Percentiles rank a stretch among this genome's conserved stretches.
phyloP scores from a whole-genome alignment of 2,797 vertebrate species.

The Vipera ursinii region DNA sequence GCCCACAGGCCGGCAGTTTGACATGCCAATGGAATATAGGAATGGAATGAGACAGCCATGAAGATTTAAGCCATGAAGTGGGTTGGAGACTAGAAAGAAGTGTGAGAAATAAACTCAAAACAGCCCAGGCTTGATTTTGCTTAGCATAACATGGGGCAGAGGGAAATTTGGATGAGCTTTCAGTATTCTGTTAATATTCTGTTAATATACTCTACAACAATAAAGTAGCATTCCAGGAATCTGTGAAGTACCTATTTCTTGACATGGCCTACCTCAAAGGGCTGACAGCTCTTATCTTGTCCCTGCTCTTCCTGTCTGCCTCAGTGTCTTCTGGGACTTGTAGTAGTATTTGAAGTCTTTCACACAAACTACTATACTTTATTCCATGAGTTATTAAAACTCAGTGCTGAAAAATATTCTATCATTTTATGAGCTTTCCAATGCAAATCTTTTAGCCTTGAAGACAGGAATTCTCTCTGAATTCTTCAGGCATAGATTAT shows the following conservation, averaged over 20 bases:
- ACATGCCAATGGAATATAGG: not conserved
- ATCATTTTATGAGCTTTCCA: not conserved
- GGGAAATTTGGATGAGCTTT: not conserved
- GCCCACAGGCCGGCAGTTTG: too few relatives aligned
- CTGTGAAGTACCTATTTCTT: not conserved
- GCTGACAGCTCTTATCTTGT: not conserved
- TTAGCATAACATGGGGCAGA: not conserved
- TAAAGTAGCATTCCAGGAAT: not conserved
- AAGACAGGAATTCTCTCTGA: not conserved
- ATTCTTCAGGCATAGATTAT: not conserved
- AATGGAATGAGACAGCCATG: not conserved
- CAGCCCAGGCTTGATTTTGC: not conserved
- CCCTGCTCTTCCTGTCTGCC: not conserved
- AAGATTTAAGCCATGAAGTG: not conserved
- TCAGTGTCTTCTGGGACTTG: not conserved
- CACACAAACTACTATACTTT: not conserved
- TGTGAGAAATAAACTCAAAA: not conserved
- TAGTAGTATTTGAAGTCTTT: not conserved
- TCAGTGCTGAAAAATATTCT: not conserved
- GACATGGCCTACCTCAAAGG: not conserved
- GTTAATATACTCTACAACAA: not conserved
- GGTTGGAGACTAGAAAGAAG: not conserved
- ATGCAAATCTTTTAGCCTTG: not conserved
- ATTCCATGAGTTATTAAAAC: not conserved
- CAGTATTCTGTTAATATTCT: not conserved